Percentiles rank a stretch among this genome's conserved stretches.
Evolutionary conservation across 2,113 vertebrate genomes (phyloP).

Genomic region (Grus americana): DNA sequence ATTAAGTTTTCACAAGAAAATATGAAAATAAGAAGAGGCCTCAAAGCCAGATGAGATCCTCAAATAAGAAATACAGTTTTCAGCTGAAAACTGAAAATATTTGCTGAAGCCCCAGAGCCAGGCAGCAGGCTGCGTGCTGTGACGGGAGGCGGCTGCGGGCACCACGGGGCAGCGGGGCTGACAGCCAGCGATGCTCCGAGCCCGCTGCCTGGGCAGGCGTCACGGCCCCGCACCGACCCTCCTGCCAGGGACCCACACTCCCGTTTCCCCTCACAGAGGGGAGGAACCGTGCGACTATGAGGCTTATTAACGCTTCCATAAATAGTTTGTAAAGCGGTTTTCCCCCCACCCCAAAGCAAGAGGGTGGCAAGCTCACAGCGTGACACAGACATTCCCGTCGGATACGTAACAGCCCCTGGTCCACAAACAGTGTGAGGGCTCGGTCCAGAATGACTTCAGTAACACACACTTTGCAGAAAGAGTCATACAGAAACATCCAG

Average conservation of each 20-base stretch:
- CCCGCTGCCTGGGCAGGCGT: neutral
- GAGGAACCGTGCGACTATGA: neutral
- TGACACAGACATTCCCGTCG: neutral
- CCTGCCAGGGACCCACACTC: neutral
- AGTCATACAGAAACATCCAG: neutral
- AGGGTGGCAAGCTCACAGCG: rapidly evolving
- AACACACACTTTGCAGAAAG: neutral
- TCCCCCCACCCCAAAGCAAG: neutral
- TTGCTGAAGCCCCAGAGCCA: neutral
- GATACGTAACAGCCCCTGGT: neutral
- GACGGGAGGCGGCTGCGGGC: rapidly evolving
- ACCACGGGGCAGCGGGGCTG: neutral
- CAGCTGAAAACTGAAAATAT: neutral
- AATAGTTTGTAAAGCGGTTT: neutral
- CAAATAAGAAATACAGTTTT: neutral
- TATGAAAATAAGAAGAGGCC: neutral
- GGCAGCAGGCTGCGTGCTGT: neutral
- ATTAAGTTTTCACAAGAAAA: neutral
- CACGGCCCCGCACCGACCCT: rapidly evolving
- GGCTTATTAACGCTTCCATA: neutral
- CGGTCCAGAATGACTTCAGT: neutral
- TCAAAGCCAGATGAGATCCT: neutral
- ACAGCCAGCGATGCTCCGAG: neutral
- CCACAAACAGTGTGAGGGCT: neutral
- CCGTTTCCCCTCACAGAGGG: neutral